phyloP scores from a whole-genome alignment of 2,888 invertebrate genomes.

The Teleiodes luculella region DNA sequence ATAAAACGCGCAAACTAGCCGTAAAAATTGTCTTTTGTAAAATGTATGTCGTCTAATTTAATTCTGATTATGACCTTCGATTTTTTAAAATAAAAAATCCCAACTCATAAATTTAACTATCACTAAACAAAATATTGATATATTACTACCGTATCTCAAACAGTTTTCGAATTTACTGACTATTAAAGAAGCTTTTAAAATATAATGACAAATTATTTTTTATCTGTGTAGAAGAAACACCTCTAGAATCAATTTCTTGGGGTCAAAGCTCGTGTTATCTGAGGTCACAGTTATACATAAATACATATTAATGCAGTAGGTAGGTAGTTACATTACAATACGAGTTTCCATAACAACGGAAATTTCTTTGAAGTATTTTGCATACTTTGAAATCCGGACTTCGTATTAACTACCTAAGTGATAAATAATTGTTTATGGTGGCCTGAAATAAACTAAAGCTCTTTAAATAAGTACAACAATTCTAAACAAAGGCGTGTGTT shows the following conservation, averaged over 20 bases:
- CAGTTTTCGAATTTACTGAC: constrained; percentile 10
- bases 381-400: background rate
- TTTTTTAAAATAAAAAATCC: background rate
- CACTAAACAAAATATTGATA: background rate
- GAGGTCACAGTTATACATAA: constrained; percentile 59
- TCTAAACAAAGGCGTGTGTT: too few species aligned
- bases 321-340: too few species aligned
- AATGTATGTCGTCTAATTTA: background rate
- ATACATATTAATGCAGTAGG: constrained; percentile 48
- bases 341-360: background rate
- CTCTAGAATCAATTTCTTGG: constrained; percentile 55
- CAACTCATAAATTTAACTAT: background rate
- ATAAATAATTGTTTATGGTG: too few species aligned
- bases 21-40: background rate
- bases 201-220: constrained; percentile 39
- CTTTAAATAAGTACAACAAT: too few species aligned
- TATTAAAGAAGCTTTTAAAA: constrained; percentile 20
- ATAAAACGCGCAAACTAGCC: background rate
- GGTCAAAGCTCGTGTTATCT: constrained; percentile 46
- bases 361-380: background rate
- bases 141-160: constrained; percentile 4
- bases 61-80: background rate
- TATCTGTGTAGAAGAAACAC: constrained; percentile 24
- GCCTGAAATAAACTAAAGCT: too few species aligned
- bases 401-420: too few species aligned